Percentiles rank a stretch among this genome's conserved stretches.
Evolutionary conservation across 2,888 invertebrate genomes (phyloP).

Genomic region (Balanococcus diminutus): DNA sequence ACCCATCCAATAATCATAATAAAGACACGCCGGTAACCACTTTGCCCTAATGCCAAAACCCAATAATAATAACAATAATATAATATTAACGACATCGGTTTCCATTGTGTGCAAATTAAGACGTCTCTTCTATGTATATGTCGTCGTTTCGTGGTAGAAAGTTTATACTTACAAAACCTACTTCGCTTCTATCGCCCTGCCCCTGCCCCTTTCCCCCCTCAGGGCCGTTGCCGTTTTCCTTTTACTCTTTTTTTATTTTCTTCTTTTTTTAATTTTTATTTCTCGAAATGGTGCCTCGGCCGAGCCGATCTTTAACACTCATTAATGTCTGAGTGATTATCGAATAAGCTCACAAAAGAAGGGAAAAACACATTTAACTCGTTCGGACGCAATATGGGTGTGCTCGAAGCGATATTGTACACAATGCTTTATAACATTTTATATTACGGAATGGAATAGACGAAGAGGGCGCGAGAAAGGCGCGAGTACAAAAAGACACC

Average conservation of each 20-base stretch:
- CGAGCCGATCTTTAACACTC: not conserved
- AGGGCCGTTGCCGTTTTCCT: not conserved
- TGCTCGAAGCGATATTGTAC: conserved; percentile 50
- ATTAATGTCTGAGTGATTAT: conserved; percentile 49
- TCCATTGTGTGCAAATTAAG: conserved; percentile 55
- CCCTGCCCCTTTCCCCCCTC: too few relatives aligned
- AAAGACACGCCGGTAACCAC: conserved; percentile 29
- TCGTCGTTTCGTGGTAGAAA: conserved; percentile 47
- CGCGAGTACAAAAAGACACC: not conserved
- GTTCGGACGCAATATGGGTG: conserved; percentile 48
- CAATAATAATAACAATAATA: conserved; percentile 44
- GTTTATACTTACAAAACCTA: conserved; percentile 53
- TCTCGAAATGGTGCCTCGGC: not conserved
- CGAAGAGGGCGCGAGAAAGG: conserved; percentile 14
- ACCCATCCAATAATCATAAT: conserved; percentile 46
- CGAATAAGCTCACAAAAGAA: conserved; percentile 47
- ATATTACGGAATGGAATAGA: conserved; percentile 16
- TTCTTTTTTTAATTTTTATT: conserved; percentile 32
- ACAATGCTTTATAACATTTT: conserved; percentile 50
- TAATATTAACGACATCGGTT: conserved; percentile 52
- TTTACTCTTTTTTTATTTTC: conserved; percentile 4
- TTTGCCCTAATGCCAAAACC: conserved; percentile 43
- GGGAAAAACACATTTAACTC: conserved; percentile 42
- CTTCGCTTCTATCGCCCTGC: conserved; percentile 17
- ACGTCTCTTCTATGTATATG: conserved; percentile 26